A percentile compares a stretch with the other conserved stretches of the same genome.
phyloP scores from a whole-genome alignment of 1,140 invertebrate species.

The Caenorhabditis tropicalis region DNA sequence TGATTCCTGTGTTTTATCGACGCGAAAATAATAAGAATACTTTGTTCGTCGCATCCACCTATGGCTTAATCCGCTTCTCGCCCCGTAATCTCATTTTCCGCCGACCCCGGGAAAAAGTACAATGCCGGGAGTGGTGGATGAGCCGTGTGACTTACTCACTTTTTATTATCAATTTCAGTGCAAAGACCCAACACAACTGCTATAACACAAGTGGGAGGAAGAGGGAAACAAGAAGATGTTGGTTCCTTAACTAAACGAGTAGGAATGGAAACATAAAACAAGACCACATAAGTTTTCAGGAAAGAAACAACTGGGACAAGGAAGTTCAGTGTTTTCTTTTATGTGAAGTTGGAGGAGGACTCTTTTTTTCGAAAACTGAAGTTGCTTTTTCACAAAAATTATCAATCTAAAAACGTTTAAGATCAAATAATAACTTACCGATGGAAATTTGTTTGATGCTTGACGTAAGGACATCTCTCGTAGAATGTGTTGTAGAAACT shows the following conservation, averaged over 20 bases:
- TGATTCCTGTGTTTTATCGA: not conserved
- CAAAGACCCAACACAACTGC: not conserved
- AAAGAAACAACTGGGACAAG: not conserved
- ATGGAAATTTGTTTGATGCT: constrained; percentile 23
- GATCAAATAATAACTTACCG: not conserved
- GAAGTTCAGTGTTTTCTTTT: not conserved
- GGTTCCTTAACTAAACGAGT: no score
- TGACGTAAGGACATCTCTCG: constrained; percentile 21
- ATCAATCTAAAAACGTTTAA: not conserved
- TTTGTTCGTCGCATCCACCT: constrained; percentile 19
- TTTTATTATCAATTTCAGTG: not conserved
- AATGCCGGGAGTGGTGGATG: not conserved
- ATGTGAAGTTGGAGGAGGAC: no score
- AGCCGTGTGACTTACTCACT: not conserved
- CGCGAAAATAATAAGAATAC: not conserved
- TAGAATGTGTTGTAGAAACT: constrained; percentile 30
- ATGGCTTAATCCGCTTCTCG: constrained; percentile 15
- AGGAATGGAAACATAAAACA: not conserved
- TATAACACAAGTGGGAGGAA: not conserved
- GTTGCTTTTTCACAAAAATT: not conserved
- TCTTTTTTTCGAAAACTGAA: not conserved
- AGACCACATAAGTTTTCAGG: not conserved
- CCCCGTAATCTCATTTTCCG: constrained; percentile 32
- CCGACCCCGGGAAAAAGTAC: not conserved
- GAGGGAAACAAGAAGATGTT: not conserved